Base-by-base conservation (phyloP, 2,113 vertebrate genomes). In the Rhea americana region DNA sequence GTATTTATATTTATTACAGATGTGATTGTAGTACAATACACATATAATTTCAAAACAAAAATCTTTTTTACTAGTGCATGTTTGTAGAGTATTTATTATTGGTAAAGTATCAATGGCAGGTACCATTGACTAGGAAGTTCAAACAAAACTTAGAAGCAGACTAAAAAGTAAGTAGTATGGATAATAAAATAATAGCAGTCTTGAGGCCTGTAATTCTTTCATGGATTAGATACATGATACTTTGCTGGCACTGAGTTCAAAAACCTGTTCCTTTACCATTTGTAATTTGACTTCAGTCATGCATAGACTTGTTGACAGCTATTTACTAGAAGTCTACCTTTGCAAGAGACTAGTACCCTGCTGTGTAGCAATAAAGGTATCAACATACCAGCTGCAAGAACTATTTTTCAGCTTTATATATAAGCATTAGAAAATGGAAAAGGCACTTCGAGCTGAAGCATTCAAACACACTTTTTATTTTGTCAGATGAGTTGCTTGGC, bases 171-270 rank as follows among this genome's bases (percentile, higher is more conserved):
- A 92, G 86, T 94, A 65, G 72, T 87, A 92, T 91, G 85, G 83
- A 82, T 95, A 96, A 93, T 97, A 97, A 97, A 97, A 95, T 96
- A 96, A 96, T 94, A 91, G 87, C 71, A 96, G 85, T 89, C 85
- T 89, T 96, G 75, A 93, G 76, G 87, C 90, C 88, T 97, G 83
- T 93, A 92, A 91, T 97, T 96, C 94, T 91, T 96, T 90, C 87
- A 70, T 91, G 96, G 94, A 96, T 97, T 97, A 97, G 97, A 94
- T 96, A 96, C 61, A 45, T 94, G 95, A 97, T 97, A 93, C 91
- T 96, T 96, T 94, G 81, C 89, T 97, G 95, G 96, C 95, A 91
- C 92, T 63, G 83, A 96, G 94, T 96, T 97, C 74, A 96, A 97
- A 97, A 89, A 79, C 80, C 67, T 95, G 50, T 96, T 96, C 76